A percentile compares a stretch with the other conserved stretches of the same genome.
Evolutionary conservation across 2,113 vertebrate species (phyloP).

Genomic region (Azemiops feae): DNA sequence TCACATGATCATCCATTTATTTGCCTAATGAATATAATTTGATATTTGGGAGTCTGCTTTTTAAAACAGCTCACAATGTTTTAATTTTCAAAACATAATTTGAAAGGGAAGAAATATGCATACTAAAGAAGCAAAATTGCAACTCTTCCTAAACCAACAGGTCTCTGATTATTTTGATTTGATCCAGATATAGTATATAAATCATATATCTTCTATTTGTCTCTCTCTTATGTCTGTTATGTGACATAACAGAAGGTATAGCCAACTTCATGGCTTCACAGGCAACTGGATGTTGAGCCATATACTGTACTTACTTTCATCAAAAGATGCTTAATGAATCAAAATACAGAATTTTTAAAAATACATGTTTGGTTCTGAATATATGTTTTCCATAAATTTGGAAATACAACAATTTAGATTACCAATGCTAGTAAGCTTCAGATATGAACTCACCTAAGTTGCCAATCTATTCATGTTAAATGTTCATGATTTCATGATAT

Average conservation of each 20-base stretch:
- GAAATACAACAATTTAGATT: neutral
- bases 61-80: neutral
- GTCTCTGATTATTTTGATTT: neutral
- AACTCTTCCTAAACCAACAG: neutral
- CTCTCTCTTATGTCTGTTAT: neutral
- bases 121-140: neutral
- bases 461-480: neutral
- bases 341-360: neutral
- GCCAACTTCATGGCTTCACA: neutral
- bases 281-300: neutral
- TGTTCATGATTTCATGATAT: neutral
- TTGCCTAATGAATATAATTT: neutral
- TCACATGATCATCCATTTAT: slow-evolving; percentile 17
- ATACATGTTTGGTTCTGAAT: neutral
- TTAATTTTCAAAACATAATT: neutral
- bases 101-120: neutral
- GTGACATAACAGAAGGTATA: neutral
- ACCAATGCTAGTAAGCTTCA: neutral
- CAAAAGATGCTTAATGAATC: neutral
- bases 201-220: neutral
- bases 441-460: neutral
- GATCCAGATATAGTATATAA: neutral
- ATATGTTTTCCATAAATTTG: neutral
- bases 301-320: neutral
- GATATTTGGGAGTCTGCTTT: neutral